Conservation (phyloP, 30 jellyfish, hydroid and myxozoan species). For the Catostylus mosaicus region DNA sequence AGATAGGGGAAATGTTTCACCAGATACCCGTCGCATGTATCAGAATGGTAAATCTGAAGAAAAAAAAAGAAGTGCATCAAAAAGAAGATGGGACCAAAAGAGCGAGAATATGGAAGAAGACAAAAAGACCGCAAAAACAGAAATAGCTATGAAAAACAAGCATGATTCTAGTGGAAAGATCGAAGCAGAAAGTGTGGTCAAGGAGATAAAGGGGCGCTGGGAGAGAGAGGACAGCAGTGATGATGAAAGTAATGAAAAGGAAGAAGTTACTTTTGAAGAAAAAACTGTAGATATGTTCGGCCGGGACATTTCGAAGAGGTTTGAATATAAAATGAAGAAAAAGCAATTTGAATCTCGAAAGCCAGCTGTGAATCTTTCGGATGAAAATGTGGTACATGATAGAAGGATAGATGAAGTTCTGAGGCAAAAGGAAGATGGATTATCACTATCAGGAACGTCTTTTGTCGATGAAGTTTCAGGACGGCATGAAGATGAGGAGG, state of each 20-base stretch:
- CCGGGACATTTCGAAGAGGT: slow-evolving; percentile 59
- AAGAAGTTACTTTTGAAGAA: neutral
- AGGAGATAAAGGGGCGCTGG: slow-evolving; percentile 25
- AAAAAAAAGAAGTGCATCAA: neutral
- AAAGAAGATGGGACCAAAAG: slow-evolving; percentile 17
- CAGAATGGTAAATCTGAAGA: slow-evolving; percentile 5
- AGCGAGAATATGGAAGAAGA: neutral
- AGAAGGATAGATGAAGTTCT: neutral
- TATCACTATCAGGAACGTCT: neutral
- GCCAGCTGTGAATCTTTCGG: neutral
- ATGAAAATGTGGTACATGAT: neutral
- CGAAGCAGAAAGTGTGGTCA: slow-evolving; percentile 1
- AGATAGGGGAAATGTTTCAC: neutral
- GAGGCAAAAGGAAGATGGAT: neutral
- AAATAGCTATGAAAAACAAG: neutral
- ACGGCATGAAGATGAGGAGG: neutral
- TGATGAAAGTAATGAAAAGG: neutral
- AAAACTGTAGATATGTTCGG: slow-evolving; percentile 41
- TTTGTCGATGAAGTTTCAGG: neutral
- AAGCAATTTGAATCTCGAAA: neutral
- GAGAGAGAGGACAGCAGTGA: slow-evolving; percentile 19
- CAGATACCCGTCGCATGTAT: neutral
- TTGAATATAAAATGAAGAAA: slow-evolving; percentile 1
- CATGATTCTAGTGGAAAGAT: neutral
- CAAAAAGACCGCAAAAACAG: neutral